These are phyloP conservation scores for Rhopalosiphum padi DNA, from an alignment of 1,140 invertebrate species.

Conservation along the genomic window DNA sequence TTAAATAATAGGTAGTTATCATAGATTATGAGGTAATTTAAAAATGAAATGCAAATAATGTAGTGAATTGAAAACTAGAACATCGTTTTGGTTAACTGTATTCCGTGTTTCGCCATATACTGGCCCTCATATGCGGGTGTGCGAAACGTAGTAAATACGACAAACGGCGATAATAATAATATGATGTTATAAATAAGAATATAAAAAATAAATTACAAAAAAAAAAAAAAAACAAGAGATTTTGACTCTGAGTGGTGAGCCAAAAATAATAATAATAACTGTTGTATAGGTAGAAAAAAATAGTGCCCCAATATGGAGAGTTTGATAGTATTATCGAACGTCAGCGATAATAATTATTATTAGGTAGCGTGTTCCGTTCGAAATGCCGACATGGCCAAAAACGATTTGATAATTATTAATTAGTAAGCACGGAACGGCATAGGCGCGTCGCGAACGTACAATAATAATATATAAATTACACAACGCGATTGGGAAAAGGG, in stretches of 20 bases:
- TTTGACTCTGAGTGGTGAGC: neutral
- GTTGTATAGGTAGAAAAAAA: neutral
- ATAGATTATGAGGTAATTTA: neutral
- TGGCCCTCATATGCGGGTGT: conserved; percentile 18
- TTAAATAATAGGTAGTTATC: neutral
- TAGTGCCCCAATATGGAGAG: neutral
- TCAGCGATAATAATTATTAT: neutral
- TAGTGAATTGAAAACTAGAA: neutral
- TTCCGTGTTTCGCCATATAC: neutral
- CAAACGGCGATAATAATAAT: neutral
- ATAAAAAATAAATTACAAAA: neutral
- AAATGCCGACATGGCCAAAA: conserved; percentile 3
- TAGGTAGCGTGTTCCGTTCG: neutral
- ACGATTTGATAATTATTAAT: neutral
- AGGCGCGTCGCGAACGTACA: neutral
- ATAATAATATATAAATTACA: neutral
- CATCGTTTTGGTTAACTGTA: neutral
- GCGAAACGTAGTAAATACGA: neutral
- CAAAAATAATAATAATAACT: neutral
- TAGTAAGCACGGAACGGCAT: neutral
- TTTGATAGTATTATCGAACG: neutral
- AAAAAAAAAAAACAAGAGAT: neutral
- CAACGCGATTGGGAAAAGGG: neutral
- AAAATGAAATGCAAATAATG: neutral
- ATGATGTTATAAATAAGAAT: neutral